These are phyloP conservation scores for Gymnocephalus cernua DNA, from an alignment of 2,113 vertebrate genomes.

Conservation along the genomic window DNA sequence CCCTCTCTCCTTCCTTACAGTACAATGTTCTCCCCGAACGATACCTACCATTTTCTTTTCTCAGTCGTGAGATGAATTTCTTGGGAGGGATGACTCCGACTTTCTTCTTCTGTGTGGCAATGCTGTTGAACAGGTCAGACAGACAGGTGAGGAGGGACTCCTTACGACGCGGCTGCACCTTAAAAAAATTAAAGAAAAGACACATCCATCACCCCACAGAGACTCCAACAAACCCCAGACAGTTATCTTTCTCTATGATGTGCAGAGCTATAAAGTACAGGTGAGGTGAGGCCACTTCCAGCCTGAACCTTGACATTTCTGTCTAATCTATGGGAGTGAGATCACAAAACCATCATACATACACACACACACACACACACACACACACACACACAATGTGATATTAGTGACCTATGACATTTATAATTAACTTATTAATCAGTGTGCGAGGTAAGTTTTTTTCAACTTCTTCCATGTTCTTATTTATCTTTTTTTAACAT, in stretches of 20 bases:
- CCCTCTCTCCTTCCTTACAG: neutral
- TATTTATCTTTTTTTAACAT: no score
- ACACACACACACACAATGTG: no score
- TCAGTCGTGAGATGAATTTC: constrained; percentile 93
- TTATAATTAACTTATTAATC: no score
- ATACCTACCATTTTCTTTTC: constrained; percentile 91
- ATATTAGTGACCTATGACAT: no score
- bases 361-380: no score
- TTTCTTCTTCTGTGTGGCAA: constrained; percentile 95
- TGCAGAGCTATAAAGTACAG: neutral
- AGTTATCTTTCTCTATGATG: no score
- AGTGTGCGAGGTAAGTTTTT: no score
- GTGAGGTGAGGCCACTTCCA: neutral
- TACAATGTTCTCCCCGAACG: neutral
- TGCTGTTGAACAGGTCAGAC: constrained; percentile 94
- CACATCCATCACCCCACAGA: neutral
- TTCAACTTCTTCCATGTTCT: no score
- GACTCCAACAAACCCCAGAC: neutral
- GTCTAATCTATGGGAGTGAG: neutral
- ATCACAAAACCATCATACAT: neutral
- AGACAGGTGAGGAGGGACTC: constrained; percentile 93
- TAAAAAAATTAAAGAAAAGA: neutral
- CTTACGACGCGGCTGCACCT: constrained; percentile 91
- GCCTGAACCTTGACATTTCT: neutral
- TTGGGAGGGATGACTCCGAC: constrained; percentile 95